Conservation (phyloP, 2,113 vertebrate genomes). For the Pantherophis guttatus region DNA sequence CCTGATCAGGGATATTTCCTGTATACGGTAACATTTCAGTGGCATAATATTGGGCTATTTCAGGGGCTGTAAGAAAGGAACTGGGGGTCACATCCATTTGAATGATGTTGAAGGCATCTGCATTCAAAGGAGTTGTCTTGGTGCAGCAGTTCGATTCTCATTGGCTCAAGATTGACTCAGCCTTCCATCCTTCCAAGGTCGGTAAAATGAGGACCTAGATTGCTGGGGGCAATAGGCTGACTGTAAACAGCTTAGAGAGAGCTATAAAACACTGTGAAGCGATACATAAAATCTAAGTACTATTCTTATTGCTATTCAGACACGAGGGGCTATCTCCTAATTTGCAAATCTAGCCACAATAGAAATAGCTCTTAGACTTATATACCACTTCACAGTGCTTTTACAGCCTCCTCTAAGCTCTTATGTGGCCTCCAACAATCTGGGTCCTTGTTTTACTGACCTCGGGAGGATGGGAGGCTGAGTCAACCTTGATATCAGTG, state of each 20-base stretch:
- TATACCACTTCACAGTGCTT: too few species aligned
- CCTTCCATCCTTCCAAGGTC: neutral
- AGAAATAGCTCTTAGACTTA: too few species aligned
- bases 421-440: too few species aligned
- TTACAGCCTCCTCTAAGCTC: too few species aligned
- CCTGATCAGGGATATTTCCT: neutral
- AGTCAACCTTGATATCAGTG: too few species aligned
- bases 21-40: neutral
- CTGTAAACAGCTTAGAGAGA: neutral
- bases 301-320: neutral
- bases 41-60: neutral
- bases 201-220: neutral
- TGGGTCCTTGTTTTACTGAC: too few species aligned
- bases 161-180: neutral
- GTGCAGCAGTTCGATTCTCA: too few species aligned
- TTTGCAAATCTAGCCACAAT: neutral
- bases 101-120: neutral
- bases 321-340: neutral
- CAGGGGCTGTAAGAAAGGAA: neutral
- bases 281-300: neutral
- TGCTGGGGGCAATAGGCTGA: neutral
- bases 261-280: neutral
- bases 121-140: too few species aligned
- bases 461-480: too few species aligned
- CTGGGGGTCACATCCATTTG: neutral